A percentile compares a stretch with the other conserved stretches of the same genome.
Conservation (phyloP, 1,140 invertebrate species). For the Hypothenemus hampei region DNA sequence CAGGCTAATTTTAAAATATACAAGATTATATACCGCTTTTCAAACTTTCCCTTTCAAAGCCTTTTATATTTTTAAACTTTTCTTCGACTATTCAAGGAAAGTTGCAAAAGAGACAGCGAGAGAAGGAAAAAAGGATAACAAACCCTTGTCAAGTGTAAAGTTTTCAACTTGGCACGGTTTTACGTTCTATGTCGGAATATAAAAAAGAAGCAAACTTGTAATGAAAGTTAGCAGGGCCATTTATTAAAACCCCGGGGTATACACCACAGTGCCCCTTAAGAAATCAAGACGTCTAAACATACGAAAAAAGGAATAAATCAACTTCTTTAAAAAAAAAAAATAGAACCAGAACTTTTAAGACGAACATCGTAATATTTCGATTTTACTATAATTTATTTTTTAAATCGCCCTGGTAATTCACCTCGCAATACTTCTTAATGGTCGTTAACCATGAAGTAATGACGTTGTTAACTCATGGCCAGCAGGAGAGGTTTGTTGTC, state of each 20-base stretch:
- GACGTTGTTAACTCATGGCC: conserved; percentile 15
- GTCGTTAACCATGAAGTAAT: conserved; percentile 22
- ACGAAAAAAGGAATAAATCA: too few relatives aligned
- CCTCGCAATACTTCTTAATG: too few relatives aligned
- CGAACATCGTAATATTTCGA: too few relatives aligned
- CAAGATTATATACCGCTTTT: too few relatives aligned
- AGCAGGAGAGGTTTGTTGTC: conserved; percentile 6
- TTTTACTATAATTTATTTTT: not conserved
- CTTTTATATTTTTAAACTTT: too few relatives aligned
- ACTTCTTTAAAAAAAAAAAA: too few relatives aligned
- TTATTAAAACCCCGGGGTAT: conserved; percentile 14
- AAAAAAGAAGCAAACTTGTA: conserved; percentile 15
- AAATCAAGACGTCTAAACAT: conserved; percentile 15
- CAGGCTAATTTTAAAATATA: too few relatives aligned
- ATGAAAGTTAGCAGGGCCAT: conserved; percentile 15
- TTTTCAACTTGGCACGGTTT: conserved; percentile 9
- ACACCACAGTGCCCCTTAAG: conserved; percentile 9
- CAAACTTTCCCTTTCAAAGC: too few relatives aligned
- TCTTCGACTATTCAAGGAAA: too few relatives aligned
- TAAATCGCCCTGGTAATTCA: not conserved
- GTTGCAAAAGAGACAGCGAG: too few relatives aligned
- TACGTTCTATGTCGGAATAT: conserved; percentile 10
- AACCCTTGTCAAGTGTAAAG: conserved; percentile 6
- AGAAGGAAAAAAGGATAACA: not conserved
- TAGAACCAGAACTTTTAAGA: too few relatives aligned